Evolutionary conservation across 2,797 vertebrate genomes (phyloP).

Genomic region (Chrysocyon brachyurus): DNA sequence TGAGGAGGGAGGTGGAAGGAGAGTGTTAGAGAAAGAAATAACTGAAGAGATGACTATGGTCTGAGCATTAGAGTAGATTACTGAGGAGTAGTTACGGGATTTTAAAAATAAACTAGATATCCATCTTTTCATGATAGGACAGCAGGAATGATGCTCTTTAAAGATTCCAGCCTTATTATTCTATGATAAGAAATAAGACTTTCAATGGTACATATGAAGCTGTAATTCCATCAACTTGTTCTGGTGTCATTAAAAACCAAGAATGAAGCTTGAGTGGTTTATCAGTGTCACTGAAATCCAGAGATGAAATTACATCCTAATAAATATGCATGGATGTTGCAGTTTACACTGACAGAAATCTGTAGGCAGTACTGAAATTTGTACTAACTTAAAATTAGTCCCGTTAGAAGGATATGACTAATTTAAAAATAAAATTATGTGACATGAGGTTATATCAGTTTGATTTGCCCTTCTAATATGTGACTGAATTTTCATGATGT

Average conservation of each 20-base stretch:
- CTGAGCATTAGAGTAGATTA: background rate
- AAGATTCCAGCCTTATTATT: slow-evolving; percentile 58
- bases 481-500: background rate
- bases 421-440: slow-evolving; percentile 55
- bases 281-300: slow-evolving; percentile 80
- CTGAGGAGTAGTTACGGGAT: background rate
- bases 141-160: slow-evolving; percentile 37
- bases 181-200: slow-evolving; percentile 66
- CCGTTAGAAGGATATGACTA: slow-evolving; percentile 14
- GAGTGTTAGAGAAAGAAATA: background rate
- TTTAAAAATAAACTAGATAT: slow-evolving; percentile 30
- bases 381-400: slow-evolving; percentile 19
- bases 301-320: slow-evolving; percentile 83
- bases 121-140: background rate
- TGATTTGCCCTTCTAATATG: slow-evolving; percentile 51
- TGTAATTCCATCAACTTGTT: slow-evolving; percentile 83
- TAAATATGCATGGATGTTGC: slow-evolving; percentile 80
- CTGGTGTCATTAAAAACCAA: slow-evolving; percentile 78
- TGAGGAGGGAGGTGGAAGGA: background rate
- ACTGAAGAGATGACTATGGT: background rate
- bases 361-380: slow-evolving; percentile 78
- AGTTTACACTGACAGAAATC: slow-evolving; percentile 77
- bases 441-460: background rate
- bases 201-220: slow-evolving; percentile 66
- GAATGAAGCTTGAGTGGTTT: slow-evolving; percentile 81